These are phyloP conservation scores for Merops nubicus DNA, from an alignment of 2,113 vertebrate species.

Conservation along the genomic window DNA sequence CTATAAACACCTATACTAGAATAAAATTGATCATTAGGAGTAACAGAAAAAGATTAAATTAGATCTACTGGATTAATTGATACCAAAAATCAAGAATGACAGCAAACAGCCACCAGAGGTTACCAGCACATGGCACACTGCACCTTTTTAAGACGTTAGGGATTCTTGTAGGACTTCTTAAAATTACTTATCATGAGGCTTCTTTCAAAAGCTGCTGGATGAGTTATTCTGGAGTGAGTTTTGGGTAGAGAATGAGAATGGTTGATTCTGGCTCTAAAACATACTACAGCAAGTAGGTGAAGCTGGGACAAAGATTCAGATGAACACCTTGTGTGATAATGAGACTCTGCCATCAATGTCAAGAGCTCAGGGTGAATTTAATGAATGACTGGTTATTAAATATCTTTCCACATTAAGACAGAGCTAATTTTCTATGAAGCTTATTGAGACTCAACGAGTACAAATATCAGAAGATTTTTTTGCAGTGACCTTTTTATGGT, in stretches of 20 bases:
- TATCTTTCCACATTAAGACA: background rate
- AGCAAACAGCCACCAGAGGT: background rate
- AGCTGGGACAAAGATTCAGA: background rate
- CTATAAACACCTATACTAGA: background rate
- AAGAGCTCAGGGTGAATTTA: background rate
- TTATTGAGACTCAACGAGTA: background rate
- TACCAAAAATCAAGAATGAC: background rate
- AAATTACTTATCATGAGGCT: background rate
- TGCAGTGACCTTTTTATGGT: background rate
- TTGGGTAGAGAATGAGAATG: background rate
- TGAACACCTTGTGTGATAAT: background rate
- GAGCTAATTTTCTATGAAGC: background rate
- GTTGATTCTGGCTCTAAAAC: background rate
- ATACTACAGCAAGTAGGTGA: background rate
- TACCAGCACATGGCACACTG: background rate
- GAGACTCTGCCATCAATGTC: background rate
- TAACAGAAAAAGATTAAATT: background rate
- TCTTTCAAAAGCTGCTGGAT: background rate
- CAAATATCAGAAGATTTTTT: constrained; percentile 7
- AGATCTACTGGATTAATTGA: background rate
- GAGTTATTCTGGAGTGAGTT: background rate
- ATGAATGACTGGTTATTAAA: background rate
- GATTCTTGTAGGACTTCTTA: background rate
- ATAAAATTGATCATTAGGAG: background rate
- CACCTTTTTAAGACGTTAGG: background rate